These are phyloP conservation scores for Notospermus geniculatus DNA, from an alignment of 1,140 invertebrate species.

Conservation along the genomic window DNA sequence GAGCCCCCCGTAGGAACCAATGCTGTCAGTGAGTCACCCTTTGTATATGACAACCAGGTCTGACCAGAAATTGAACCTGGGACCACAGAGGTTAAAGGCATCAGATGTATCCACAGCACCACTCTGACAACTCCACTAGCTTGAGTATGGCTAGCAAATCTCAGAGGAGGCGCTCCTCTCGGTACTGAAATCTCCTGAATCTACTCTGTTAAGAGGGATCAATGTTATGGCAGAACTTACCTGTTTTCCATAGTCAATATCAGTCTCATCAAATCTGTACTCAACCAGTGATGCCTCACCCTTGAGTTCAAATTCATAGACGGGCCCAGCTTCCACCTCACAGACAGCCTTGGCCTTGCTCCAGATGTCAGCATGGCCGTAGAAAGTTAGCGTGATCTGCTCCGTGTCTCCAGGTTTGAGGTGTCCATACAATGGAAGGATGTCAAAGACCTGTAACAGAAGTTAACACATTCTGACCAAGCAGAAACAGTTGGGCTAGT, in stretches of 20 bases:
- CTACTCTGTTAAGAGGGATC: no score
- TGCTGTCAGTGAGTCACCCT: no score
- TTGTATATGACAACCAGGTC: no score
- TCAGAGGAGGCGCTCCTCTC: no score
- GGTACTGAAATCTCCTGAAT: no score
- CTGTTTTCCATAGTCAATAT: slow-evolving; percentile 54
- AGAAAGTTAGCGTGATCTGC: slow-evolving; percentile 55
- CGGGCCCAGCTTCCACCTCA: slow-evolving; percentile 53
- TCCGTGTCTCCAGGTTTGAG: slow-evolving; percentile 54
- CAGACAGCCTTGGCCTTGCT: slow-evolving; percentile 53
- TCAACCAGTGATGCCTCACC: slow-evolving; percentile 53
- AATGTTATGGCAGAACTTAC: slow-evolving; percentile 29
- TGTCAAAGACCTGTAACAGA: slow-evolving; percentile 53
- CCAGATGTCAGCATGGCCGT: slow-evolving; percentile 53
- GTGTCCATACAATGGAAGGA: slow-evolving; percentile 52
- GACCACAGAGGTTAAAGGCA: no score
- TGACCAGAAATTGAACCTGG: no score
- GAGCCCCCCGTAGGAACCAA: no score
- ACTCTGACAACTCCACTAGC: no score
- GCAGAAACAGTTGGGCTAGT: slow-evolving; percentile 1
- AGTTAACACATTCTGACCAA: background rate
- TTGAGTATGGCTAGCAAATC: no score
- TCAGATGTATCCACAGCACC: no score
- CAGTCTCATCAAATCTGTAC: slow-evolving; percentile 50
- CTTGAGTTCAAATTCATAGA: slow-evolving; percentile 48